phyloP scores from a whole-genome alignment of 1,140 invertebrate species.

The Pissodes strobi region DNA sequence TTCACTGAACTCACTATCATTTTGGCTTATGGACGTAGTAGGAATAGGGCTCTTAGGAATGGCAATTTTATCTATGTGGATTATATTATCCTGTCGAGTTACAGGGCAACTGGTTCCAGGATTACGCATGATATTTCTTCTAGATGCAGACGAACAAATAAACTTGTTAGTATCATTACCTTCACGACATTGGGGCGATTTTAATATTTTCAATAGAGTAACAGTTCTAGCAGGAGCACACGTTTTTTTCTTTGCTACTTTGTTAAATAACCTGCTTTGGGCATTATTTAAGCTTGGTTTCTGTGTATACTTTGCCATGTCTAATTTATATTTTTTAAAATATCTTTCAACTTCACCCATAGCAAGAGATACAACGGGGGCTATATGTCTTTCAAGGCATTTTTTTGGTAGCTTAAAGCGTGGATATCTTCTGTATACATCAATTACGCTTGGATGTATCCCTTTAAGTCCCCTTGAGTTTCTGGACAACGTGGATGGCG shows the following conservation, averaged over 20 bases:
- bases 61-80: no score
- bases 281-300: not conserved
- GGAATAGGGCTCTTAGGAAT: no score
- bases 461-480: not conserved
- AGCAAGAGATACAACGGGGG: constrained; percentile 23
- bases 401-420: constrained; percentile 30
- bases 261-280: no score
- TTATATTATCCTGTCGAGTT: no score
- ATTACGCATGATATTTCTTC: no score
- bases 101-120: no score
- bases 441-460: constrained; percentile 22
- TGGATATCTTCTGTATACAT: constrained; percentile 27
- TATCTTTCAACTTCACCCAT: constrained; percentile 34
- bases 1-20: no score
- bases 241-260: constrained; percentile 23
- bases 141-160: not conserved
- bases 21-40: no score
- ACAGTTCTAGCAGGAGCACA: constrained; percentile 1
- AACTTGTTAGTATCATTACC: not conserved
- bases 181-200: not conserved
- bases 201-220: not conserved
- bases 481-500: not conserved
- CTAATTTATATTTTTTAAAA: constrained; percentile 23
- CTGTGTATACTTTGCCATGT: constrained; percentile 26
- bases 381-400: constrained; percentile 26